phyloP scores from a whole-genome alignment of 2,797 vertebrate species.

The Oreochromis mossambicus region DNA sequence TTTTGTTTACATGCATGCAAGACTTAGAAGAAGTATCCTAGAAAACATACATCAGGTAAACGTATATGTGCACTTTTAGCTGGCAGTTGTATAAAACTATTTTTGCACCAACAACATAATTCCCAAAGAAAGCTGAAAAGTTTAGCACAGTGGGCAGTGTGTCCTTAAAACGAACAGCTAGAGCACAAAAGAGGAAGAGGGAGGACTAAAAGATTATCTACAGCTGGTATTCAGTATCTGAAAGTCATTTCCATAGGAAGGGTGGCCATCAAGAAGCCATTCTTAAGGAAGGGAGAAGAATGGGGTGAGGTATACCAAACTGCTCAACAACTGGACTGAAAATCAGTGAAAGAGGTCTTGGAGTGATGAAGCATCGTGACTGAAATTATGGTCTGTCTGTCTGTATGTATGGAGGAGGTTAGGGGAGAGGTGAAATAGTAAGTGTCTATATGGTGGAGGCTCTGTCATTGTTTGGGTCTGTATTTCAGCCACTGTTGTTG shows the following conservation, averaged over 20 bases:
- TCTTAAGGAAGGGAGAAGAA: background rate
- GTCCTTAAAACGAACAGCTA: background rate
- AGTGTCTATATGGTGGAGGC: background rate
- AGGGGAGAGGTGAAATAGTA: background rate
- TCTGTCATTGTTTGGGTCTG: background rate
- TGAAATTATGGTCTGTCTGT: background rate
- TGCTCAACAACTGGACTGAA: background rate
- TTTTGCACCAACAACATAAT: background rate
- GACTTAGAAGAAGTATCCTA: background rate
- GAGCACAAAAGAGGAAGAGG: background rate
- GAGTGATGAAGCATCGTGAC: background rate
- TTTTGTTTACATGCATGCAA: background rate
- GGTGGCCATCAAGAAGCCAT: background rate
- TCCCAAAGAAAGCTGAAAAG: background rate
- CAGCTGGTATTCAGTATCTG: background rate
- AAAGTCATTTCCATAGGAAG: background rate
- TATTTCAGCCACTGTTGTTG: background rate
- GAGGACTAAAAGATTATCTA: background rate
- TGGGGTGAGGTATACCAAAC: background rate
- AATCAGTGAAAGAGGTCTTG: background rate
- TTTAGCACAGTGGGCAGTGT: background rate
- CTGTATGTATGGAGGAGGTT: background rate
- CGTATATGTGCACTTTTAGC: background rate
- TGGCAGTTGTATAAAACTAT: background rate
- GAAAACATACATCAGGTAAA: background rate